Percentiles rank a stretch among this genome's conserved stretches.
These are phyloP conservation scores for Acholoe squamosa DNA, from an alignment of 2,888 invertebrate genomes.

Conservation along the genomic window DNA sequence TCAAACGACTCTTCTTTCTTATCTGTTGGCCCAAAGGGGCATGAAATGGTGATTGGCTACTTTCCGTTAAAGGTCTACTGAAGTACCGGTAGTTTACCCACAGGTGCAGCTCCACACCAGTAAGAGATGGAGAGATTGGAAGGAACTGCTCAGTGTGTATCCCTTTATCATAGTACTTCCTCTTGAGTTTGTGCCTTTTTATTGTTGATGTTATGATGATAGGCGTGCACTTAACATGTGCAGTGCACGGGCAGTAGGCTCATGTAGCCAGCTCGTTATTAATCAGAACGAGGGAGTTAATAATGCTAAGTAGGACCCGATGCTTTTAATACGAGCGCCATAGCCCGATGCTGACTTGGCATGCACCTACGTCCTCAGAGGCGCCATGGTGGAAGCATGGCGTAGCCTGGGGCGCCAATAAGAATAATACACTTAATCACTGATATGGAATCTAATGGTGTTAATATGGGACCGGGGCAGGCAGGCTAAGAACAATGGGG, in stretches of 20 bases:
- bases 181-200: neutral
- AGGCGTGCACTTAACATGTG: neutral
- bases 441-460: slow-evolving; percentile 59
- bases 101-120: no score
- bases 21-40: no score
- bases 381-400: slow-evolving; percentile 47
- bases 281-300: slow-evolving; percentile 52
- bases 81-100: no score
- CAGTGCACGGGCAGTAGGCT: neutral
- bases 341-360: slow-evolving; percentile 38
- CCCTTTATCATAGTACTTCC: neutral
- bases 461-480: slow-evolving; percentile 43
- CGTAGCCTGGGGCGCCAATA: slow-evolving; percentile 33
- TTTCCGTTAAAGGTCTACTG: no score
- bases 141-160: no score
- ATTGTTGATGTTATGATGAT: neutral
- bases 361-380: slow-evolving; percentile 38
- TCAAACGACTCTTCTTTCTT: no score
- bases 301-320: slow-evolving; percentile 54
- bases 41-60: no score
- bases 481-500: slow-evolving; percentile 31
- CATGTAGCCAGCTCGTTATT: no score
- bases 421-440: slow-evolving; percentile 62
- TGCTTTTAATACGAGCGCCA: slow-evolving; percentile 53
- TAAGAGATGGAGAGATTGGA: no score